Conservation (phyloP, 2,797 vertebrate genomes). For the Philypnodon macrostomus region DNA sequence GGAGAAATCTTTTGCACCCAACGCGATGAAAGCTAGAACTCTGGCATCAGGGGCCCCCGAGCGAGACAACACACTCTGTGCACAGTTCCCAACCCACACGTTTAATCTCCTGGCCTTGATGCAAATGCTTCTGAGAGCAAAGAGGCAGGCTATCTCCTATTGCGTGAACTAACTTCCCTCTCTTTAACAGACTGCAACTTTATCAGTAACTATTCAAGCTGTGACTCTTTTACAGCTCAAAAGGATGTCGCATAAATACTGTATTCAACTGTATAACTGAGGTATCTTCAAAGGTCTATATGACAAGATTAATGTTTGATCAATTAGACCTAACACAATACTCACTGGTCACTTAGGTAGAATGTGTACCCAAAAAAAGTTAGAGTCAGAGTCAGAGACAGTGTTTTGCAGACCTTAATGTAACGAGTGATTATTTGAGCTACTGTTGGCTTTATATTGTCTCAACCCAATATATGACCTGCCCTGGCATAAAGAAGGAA, state of each 20-base stretch:
- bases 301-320: slow-evolving; percentile 25
- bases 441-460: too few species aligned
- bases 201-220: slow-evolving; percentile 38
- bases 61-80: slow-evolving; percentile 67
- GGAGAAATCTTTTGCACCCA: slow-evolving; percentile 70
- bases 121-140: slow-evolving; percentile 74
- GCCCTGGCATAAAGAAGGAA: too few species aligned
- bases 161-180: slow-evolving; percentile 67
- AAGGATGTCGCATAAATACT: slow-evolving; percentile 39
- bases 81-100: slow-evolving; percentile 75
- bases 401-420: too few species aligned
- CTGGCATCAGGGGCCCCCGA: slow-evolving; percentile 63
- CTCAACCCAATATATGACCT: too few species aligned
- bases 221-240: slow-evolving; percentile 33
- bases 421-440: too few species aligned
- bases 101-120: slow-evolving; percentile 77
- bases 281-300: slow-evolving; percentile 3
- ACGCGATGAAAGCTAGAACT: slow-evolving; percentile 66
- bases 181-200: slow-evolving; percentile 68
- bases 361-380: too few species aligned
- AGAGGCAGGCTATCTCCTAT: slow-evolving; percentile 51
- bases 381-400: too few species aligned
- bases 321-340: too few species aligned
- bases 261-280: slow-evolving; percentile 23
- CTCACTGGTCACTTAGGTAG: too few species aligned